Evolutionary conservation across 1,140 invertebrate species (phyloP).

Genomic region (Cecropterus lyciades): DNA sequence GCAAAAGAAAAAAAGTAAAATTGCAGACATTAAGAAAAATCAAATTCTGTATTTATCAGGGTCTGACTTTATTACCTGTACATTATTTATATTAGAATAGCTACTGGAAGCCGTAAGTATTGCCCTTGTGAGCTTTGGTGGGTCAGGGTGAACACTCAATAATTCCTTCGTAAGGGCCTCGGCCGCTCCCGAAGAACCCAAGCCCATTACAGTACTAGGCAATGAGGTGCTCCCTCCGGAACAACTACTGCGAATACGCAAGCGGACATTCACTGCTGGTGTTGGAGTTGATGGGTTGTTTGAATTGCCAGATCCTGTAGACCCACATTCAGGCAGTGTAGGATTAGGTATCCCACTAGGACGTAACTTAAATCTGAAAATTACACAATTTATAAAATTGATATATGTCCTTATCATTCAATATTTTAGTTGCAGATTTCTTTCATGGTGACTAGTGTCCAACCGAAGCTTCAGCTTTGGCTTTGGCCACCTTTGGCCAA

Average conservation of each 20-base stretch:
- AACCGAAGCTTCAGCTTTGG: too few species aligned
- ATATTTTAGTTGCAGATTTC: too few species aligned
- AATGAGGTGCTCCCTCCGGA: slow-evolving; percentile 62
- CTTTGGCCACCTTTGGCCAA: too few species aligned
- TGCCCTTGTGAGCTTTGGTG: slow-evolving; percentile 67
- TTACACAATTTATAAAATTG: neutral
- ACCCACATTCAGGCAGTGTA: slow-evolving; percentile 73
- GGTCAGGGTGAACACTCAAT: slow-evolving; percentile 64
- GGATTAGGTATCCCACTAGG: slow-evolving; percentile 74
- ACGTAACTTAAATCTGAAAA: slow-evolving; percentile 70
- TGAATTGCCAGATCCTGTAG: slow-evolving; percentile 77
- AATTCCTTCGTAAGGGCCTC: slow-evolving; percentile 68
- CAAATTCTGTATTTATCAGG: too few species aligned
- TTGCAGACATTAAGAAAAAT: too few species aligned
- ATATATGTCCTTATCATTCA: too few species aligned
- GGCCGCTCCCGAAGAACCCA: slow-evolving; percentile 64
- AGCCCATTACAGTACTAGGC: slow-evolving; percentile 59
- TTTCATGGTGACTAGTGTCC: too few species aligned
- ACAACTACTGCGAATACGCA: slow-evolving; percentile 66
- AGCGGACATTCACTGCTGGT: slow-evolving; percentile 56
- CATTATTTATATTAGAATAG: slow-evolving; percentile 71
- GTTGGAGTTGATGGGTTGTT: slow-evolving; percentile 69
- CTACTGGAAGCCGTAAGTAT: slow-evolving; percentile 71
- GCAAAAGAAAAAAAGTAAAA: too few species aligned
- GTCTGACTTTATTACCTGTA: slow-evolving; percentile 62